These are phyloP conservation scores for Pygmarrhopalites habei DNA, from an alignment of 1,140 invertebrate genomes.

Conservation along the genomic window DNA sequence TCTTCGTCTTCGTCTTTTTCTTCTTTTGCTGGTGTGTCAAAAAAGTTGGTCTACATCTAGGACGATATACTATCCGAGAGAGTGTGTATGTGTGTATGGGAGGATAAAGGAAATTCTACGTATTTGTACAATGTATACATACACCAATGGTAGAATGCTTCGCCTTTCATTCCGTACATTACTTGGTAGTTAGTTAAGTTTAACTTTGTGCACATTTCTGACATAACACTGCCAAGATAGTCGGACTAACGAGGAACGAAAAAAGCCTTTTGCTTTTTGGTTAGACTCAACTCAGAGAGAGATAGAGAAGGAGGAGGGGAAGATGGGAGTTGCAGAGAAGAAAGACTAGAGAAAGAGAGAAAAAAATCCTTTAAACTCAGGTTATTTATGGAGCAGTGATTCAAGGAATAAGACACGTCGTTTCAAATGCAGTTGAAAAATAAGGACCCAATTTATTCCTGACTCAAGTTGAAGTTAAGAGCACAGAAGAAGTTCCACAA, in stretches of 20 bases:
- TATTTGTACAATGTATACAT: too few species aligned
- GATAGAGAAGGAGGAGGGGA: not conserved
- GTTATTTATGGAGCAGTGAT: slow-evolving; percentile 36
- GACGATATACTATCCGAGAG: too few species aligned
- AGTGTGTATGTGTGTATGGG: too few species aligned
- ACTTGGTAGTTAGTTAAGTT: not conserved
- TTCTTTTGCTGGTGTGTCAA: too few species aligned
- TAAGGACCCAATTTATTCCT: slow-evolving; percentile 31
- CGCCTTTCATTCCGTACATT: not conserved
- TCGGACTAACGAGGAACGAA: slow-evolving; percentile 10
- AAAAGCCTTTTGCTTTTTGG: too few species aligned
- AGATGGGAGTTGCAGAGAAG: not conserved
- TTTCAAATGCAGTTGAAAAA: slow-evolving; percentile 37
- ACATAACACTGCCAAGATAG: not conserved
- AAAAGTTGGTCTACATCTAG: too few species aligned
- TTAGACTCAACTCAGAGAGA: not conserved
- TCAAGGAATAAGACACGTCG: slow-evolving; percentile 38
- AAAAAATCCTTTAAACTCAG: slow-evolving; percentile 22
- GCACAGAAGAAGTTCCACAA: not conserved
- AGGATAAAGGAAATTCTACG: too few species aligned
- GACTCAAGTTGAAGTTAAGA: slow-evolving; percentile 5
- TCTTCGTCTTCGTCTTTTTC: too few species aligned
- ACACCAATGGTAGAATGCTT: too few species aligned
- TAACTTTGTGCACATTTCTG: slow-evolving; percentile 7
- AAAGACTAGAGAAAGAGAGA: slow-evolving; percentile 7